Conservation (phyloP, 2,888 invertebrate species). For the Euzophera pinguis region DNA sequence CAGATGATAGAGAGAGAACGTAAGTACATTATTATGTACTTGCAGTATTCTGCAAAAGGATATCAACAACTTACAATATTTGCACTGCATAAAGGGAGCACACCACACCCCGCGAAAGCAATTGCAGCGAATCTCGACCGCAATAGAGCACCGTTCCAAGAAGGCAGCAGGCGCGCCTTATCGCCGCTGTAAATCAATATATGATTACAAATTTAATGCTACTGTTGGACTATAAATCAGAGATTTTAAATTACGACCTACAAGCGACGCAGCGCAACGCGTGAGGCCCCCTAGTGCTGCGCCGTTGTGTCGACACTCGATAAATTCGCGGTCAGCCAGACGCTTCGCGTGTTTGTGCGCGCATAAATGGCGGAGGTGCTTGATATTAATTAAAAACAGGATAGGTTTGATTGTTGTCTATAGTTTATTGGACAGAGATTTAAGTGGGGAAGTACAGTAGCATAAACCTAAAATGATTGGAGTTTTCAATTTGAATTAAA, state of each 20-base stretch:
- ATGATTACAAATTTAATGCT: conserved; percentile 80
- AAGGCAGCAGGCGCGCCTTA: conserved; percentile 71
- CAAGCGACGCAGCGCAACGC: conserved; percentile 63
- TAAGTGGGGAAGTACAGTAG: conserved; percentile 4
- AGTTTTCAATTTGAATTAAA: conserved; percentile 6
- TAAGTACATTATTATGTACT: too few species aligned
- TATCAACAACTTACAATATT: background rate
- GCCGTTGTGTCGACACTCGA: conserved; percentile 71
- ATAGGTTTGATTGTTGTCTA: conserved; percentile 26
- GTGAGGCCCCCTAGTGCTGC: conserved; percentile 77
- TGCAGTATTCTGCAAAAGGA: too few species aligned
- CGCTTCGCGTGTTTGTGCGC: conserved; percentile 20
- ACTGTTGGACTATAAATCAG: conserved; percentile 78
- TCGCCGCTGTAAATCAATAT: conserved; percentile 78
- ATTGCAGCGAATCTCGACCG: conserved; percentile 51
- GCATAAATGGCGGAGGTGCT: conserved; percentile 23
- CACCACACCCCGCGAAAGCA: conserved; percentile 49
- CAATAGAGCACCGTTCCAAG: conserved; percentile 62
- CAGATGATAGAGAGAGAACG: too few species aligned
- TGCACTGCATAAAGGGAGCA: conserved; percentile 12
- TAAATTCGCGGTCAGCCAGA: conserved; percentile 41
- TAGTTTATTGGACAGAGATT: conserved; percentile 5
- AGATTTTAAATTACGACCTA: conserved; percentile 77
- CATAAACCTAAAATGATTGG: background rate
- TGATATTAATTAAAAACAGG: conserved; percentile 28